A percentile compares a stretch with the other conserved stretches of the same genome.
Evolutionary conservation across 2,797 vertebrate species (phyloP).

Genomic region (Notolabrus celidotus): DNA sequence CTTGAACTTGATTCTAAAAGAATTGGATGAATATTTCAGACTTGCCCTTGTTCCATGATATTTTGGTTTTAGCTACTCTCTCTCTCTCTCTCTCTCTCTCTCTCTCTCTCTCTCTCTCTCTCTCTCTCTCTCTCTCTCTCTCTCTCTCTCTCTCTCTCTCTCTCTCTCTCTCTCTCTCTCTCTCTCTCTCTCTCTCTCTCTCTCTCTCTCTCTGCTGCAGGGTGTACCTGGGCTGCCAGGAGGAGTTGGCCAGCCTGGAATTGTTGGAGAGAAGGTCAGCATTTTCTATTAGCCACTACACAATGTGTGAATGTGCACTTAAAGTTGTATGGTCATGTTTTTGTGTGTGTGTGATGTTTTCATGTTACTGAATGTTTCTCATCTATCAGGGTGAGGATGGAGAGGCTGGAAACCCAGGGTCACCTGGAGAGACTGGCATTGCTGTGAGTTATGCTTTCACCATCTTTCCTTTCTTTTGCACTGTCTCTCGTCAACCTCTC

Average conservation of each 20-base stretch:
- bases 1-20: conserved; percentile 50
- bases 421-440: conserved; percentile 83
- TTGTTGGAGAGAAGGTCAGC: conserved; percentile 93
- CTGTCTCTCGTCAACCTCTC: conserved; percentile 8
- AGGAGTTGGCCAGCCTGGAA: conserved; percentile 90
- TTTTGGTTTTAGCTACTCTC: conserved; percentile 45
- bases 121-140: conserved; percentile 45
- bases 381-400: conserved; percentile 90
- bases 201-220: conserved; percentile 75
- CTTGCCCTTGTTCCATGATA: conserved; percentile 42
- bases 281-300: conserved; percentile 32
- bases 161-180: conserved; percentile 51
- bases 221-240: conserved; percentile 87
- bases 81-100: conserved; percentile 47
- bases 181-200: conserved; percentile 51
- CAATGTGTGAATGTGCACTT: conserved; percentile 8
- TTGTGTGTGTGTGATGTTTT: conserved; percentile 14
- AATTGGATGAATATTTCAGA: conserved; percentile 68
- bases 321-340: conserved; percentile 19
- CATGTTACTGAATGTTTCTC: conserved; percentile 26
- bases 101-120: conserved; percentile 47
- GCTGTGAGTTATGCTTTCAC: conserved; percentile 82
- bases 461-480: background rate
- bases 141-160: conserved; percentile 52
- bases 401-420: conserved; percentile 89